Evolutionary conservation across 1,140 invertebrate species (phyloP).

Genomic region (Drosophila pruinosa): DNA sequence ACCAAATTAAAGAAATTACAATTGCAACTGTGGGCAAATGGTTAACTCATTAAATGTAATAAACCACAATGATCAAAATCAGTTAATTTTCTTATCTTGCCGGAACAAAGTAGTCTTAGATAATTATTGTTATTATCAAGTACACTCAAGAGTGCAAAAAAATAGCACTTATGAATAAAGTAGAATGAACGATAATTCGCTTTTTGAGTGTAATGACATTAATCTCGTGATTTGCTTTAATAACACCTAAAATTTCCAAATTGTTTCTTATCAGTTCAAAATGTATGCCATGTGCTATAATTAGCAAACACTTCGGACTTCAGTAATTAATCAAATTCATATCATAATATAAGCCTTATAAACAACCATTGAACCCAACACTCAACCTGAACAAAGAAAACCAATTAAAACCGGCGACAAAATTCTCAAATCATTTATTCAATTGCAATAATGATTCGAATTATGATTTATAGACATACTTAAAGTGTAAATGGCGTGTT

Average conservation of each 20-base stretch:
- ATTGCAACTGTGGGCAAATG: too few relatives aligned
- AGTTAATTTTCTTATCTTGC: neutral
- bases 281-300: conserved; percentile 11
- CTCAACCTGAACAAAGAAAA: conserved; percentile 1
- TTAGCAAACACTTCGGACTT: conserved; percentile 4
- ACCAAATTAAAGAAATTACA: too few relatives aligned
- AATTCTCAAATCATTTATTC: neutral
- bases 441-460: conserved; percentile 3
- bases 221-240: conserved; percentile 3
- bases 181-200: neutral
- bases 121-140: neutral
- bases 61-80: neutral
- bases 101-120: neutral
- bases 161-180: neutral
- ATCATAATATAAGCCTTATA: conserved; percentile 8
- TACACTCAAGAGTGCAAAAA: neutral
- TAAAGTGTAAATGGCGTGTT: neutral
- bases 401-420: conserved; percentile 28
- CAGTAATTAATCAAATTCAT: conserved; percentile 19
- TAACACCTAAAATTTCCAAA: neutral
- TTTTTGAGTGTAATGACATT: conserved; percentile 1
- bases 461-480: conserved; percentile 11
- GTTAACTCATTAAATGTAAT: neutral
- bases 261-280: neutral
- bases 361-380: conserved; percentile 5